Evolutionary conservation across 1,140 invertebrate genomes (phyloP), one percentile per base, ranked within the genome.

Genomic region (Drosophila bipectinata): DNA sequence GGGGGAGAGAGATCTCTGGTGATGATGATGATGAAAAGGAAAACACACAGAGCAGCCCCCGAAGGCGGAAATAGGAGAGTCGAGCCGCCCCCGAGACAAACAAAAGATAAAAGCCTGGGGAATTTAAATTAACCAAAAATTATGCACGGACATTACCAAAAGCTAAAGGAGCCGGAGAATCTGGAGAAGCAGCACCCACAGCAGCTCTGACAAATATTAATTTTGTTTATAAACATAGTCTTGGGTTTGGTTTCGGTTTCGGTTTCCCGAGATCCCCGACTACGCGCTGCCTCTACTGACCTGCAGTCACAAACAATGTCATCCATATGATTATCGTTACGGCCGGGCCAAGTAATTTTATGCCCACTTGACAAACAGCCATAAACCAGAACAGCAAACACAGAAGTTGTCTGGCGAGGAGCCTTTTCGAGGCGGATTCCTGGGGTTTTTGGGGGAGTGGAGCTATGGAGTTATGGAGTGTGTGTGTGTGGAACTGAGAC

Each of bases 61-160:
- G 26, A 37, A 37, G 83, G 69, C 79, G 79, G 81, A 85, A 85
- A 81, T 54, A 67, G 18, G 18, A 18, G 21, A 21, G 21, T 21
- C 21, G 44, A 47, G 58, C 45, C 28, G 14, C 10, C 14, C 34
- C 56, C 59, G 45, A 61, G 54, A 69, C 84, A 88, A 88, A 88
- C 84, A 88, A 89, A 78, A 84, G 84, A 88, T 89, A 88, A 88
- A 89, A 88, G 82, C 74, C 60, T 58, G 60, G 73, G 77, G 83
- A 88, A 89, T 89, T 89, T 88, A 88, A 89, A 89, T 88, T 89
- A 88, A 83, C 84, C 80, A 77, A 84, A 89, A 90, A 90, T 90
- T 90, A 90, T 90, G 88, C 87, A 90, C 61, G 88, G 79, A 81
- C 88, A 90, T 90, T 88, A 77, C 75, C 79, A 78, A 66, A 45